A percentile compares a stretch with the other conserved stretches of the same genome.
These are phyloP conservation scores for Nomada ferruginata DNA, from an alignment of 2,888 invertebrate genomes.

Conservation along the genomic window DNA sequence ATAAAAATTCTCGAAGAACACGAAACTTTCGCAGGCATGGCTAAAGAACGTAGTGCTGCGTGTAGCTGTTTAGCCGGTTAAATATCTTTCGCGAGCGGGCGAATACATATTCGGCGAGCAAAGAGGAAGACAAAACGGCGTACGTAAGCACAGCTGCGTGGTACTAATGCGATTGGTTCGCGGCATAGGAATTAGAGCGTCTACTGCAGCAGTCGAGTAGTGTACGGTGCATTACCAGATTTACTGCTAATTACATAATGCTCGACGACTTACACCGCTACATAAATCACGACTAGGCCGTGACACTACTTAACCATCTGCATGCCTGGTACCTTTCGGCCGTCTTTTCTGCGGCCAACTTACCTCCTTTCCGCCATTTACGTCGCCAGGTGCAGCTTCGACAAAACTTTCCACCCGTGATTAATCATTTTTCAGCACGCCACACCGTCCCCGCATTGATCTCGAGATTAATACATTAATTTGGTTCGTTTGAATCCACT, in stretches of 20 bases:
- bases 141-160: slow-evolving; percentile 48
- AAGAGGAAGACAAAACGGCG: slow-evolving; percentile 19
- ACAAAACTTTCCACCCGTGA: slow-evolving; percentile 42
- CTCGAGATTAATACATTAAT: neutral
- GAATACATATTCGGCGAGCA: neutral
- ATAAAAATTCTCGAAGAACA: too few relatives aligned
- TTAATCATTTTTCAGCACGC: slow-evolving; percentile 52
- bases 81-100: slow-evolving; percentile 60
- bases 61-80: slow-evolving; percentile 55
- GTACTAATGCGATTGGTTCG: slow-evolving; percentile 73
- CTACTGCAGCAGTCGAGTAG: slow-evolving; percentile 47
- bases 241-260: slow-evolving; percentile 75
- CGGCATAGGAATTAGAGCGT: slow-evolving; percentile 67
- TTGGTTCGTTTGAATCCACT: neutral
- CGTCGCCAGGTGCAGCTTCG: slow-evolving; percentile 15
- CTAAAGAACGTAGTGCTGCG: too few relatives aligned
- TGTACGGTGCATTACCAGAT: slow-evolving; percentile 68
- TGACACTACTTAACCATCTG: slow-evolving; percentile 65
- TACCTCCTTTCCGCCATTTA: slow-evolving; percentile 28
- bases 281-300: slow-evolving; percentile 66
- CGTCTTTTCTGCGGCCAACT: slow-evolving; percentile 30
- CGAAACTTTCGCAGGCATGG: too few relatives aligned
- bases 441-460: slow-evolving; percentile 21
- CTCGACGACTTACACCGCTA: slow-evolving; percentile 63
- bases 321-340: slow-evolving; percentile 44